Percentiles rank a stretch among this genome's conserved stretches.
Evolutionary conservation across 1,140 invertebrate species (phyloP).

Genomic region (Anadara kagoshimensis): DNA sequence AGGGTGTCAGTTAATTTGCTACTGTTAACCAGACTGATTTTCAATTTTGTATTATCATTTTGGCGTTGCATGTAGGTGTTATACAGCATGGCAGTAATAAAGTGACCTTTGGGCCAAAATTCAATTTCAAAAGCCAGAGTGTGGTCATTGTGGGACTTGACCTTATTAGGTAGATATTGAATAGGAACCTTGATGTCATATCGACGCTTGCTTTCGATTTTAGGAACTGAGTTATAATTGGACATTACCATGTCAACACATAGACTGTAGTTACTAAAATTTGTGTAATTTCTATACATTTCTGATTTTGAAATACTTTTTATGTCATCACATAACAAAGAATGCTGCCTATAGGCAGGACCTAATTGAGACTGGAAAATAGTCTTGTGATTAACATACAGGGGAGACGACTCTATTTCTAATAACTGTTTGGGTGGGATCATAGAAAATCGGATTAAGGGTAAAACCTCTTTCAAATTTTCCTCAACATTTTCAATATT

Average conservation of each 20-base stretch:
- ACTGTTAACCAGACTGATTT: conserved; percentile 38
- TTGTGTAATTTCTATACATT: conserved; percentile 58
- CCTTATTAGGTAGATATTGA: conserved; percentile 25
- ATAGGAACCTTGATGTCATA: conserved; percentile 36
- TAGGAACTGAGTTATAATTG: conserved; percentile 54
- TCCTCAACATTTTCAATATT: conserved; percentile 48
- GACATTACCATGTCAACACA: conserved; percentile 47
- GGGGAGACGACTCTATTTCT: conserved; percentile 55
- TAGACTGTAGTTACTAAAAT: conserved; percentile 44
- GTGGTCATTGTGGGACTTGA: conserved; percentile 12
- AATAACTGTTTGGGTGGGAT: conserved; percentile 63
- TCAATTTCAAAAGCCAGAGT: conserved; percentile 49
- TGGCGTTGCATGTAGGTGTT: conserved; percentile 58
- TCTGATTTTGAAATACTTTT: conserved; percentile 31
- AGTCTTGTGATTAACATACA: conserved; percentile 46
- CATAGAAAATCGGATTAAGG: conserved; percentile 64
- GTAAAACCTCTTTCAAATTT: conserved; percentile 59
- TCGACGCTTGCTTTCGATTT: conserved; percentile 56
- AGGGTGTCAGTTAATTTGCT: conserved; percentile 6
- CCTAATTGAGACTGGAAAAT: conserved; percentile 56
- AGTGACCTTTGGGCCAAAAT: conserved; percentile 65
- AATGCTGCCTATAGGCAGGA: conserved; percentile 60
- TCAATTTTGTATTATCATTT: conserved; percentile 58
- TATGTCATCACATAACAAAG: conserved; percentile 53
- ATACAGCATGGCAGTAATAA: conserved; percentile 60